These are phyloP conservation scores for Hetaerina americana DNA, from an alignment of 1,140 invertebrate genomes.

Conservation along the genomic window DNA sequence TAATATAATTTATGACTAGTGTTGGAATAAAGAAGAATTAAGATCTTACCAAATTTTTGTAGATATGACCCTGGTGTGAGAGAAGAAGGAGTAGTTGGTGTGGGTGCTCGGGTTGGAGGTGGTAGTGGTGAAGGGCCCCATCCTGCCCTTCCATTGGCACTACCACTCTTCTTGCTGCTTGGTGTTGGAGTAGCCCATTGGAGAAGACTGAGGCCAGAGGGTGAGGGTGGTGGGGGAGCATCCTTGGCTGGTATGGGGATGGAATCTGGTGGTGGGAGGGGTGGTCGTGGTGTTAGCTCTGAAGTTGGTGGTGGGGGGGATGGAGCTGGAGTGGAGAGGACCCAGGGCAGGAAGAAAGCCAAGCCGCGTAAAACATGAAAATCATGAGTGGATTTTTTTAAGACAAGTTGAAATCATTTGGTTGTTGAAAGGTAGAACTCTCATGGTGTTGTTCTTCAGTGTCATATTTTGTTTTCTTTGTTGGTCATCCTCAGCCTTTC, in stretches of 20 bases:
- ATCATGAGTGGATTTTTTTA: too few relatives aligned
- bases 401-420: too few relatives aligned
- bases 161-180: not conserved
- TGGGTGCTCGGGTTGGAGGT: not conserved
- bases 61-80: not conserved
- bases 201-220: not conserved
- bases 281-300: not conserved
- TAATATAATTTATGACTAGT: too few relatives aligned
- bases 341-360: not conserved
- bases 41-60: too few relatives aligned
- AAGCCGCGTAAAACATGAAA: not conserved
- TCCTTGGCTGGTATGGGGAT: too few relatives aligned
- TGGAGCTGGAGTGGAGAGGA: not conserved
- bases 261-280: not conserved
- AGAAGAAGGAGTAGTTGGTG: not conserved
- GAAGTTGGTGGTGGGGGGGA: not conserved
- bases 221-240: not conserved
- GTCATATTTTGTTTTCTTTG: too few relatives aligned
- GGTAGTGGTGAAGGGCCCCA: not conserved
- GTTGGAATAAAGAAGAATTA: too few relatives aligned
- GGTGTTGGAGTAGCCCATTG: not conserved
- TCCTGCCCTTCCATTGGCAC: not conserved
- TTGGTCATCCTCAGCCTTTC: too few relatives aligned
- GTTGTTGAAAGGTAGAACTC: too few relatives aligned
- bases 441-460: too few relatives aligned